Percentiles rank a stretch among this genome's conserved stretches.
Conservation (phyloP, 2,888 invertebrate species). For the Campopleginae sp. region DNA sequence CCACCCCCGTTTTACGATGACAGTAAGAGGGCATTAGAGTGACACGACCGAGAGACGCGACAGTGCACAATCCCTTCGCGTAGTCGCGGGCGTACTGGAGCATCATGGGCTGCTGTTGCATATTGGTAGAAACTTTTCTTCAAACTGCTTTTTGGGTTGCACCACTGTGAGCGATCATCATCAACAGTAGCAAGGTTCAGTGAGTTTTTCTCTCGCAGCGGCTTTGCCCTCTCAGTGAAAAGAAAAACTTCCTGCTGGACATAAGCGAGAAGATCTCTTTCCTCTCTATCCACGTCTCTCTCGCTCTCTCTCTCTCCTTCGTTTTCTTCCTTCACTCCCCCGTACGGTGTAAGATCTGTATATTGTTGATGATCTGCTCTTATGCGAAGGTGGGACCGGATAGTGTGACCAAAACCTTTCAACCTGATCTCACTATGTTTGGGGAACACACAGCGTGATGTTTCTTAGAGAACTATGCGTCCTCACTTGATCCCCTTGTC, state of each 20-base stretch:
- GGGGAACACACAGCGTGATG: conserved; percentile 61
- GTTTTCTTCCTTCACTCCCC: background rate
- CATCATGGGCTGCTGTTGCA: conserved; percentile 59
- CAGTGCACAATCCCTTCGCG: conserved; percentile 75
- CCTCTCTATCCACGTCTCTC: background rate
- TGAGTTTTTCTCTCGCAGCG: conserved; percentile 46
- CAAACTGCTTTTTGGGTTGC: conserved; percentile 4
- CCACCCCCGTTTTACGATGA: conserved; percentile 73
- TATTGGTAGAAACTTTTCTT: conserved; percentile 25
- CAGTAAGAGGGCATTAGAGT: conserved; percentile 79
- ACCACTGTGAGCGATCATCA: conserved; percentile 32
- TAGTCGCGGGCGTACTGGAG: conserved; percentile 74
- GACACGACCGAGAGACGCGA: conserved; percentile 56
- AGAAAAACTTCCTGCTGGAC: conserved; percentile 28
- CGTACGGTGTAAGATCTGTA: conserved; percentile 9
- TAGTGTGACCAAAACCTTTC: conserved; percentile 64
- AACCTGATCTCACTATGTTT: conserved; percentile 58
- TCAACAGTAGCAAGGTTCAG: conserved; percentile 46
- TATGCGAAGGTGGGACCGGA: conserved; percentile 55
- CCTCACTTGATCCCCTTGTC: conserved; percentile 19
- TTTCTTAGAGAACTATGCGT: conserved; percentile 34
- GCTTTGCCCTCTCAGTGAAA: conserved; percentile 25
- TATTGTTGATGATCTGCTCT: conserved; percentile 59
- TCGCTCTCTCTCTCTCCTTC: background rate
- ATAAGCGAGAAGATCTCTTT: conserved; percentile 39